Evolutionary conservation across 1,140 invertebrate species (phyloP).

Genomic region (Drosophila nikananu): DNA sequence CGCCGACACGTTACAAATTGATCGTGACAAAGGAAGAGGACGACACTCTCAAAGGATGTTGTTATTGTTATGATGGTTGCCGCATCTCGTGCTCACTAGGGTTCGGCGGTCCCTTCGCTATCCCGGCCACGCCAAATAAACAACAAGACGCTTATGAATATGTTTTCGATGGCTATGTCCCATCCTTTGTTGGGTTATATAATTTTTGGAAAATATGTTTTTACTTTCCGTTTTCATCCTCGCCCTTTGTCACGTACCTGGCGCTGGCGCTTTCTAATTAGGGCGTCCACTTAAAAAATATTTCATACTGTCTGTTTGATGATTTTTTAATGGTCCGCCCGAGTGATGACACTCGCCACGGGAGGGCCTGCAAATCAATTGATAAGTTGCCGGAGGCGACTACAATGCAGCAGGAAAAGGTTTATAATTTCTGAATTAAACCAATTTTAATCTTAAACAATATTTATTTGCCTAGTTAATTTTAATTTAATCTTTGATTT

Average conservation of each 20-base stretch:
- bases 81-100: constrained; percentile 25
- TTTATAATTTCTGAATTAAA: too few species aligned
- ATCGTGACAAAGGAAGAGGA: constrained; percentile 61
- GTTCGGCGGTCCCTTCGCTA: constrained; percentile 10
- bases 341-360: constrained; percentile 5
- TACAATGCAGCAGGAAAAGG: too few species aligned
- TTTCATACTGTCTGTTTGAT: constrained; percentile 25
- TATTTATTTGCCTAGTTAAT: too few species aligned
- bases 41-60: constrained; percentile 36
- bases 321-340: constrained; percentile 37
- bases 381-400: not conserved
- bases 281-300: constrained; percentile 46
- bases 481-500: too few species aligned
- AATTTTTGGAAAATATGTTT: constrained; percentile 64
- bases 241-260: constrained; percentile 27
- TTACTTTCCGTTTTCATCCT: constrained; percentile 25
- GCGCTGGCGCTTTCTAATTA: constrained; percentile 75
- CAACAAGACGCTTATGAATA: constrained; percentile 64
- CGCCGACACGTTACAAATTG: constrained; percentile 77
- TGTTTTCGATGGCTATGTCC: constrained; percentile 56
- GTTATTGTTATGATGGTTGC: constrained; percentile 47
- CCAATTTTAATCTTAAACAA: too few species aligned
- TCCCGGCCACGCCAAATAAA: constrained; percentile 57
- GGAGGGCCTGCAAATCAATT: not conserved
- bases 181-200: constrained; percentile 65